A percentile compares a stretch with the other conserved stretches of the same genome.
These are phyloP conservation scores for Erebia ligea DNA, from an alignment of 2,888 invertebrate species.

Conservation along the genomic window DNA sequence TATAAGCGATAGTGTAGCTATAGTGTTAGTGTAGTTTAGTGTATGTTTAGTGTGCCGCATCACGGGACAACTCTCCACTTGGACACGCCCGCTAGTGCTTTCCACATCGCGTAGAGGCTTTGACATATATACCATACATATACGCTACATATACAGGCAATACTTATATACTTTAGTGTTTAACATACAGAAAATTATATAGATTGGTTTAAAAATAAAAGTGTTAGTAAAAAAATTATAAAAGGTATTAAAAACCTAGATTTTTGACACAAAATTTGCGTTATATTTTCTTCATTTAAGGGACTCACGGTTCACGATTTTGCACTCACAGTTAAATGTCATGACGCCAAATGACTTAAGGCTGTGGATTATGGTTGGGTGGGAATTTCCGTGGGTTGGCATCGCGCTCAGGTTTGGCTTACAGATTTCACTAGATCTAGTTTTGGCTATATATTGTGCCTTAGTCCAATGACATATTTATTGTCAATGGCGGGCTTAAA, in stretches of 20 bases:
- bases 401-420: too few species aligned
- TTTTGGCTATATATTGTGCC: too few species aligned
- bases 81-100: conserved; percentile 69
- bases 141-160: conserved; percentile 19
- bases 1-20: background rate
- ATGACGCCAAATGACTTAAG: too few species aligned
- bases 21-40: background rate
- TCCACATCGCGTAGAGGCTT: conserved; percentile 50
- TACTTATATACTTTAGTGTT: background rate
- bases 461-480: too few species aligned
- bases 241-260: background rate
- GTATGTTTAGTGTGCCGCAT: conserved; percentile 28
- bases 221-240: background rate
- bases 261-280: too few species aligned
- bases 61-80: conserved; percentile 53
- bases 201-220: background rate
- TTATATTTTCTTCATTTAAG: too few species aligned
- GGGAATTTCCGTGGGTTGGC: too few species aligned
- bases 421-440: too few species aligned
- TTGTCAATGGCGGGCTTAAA: too few species aligned
- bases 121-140: conserved; percentile 33
- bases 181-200: background rate
- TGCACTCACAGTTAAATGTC: too few species aligned
- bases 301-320: too few species aligned
- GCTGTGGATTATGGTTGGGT: too few species aligned